phyloP scores from a whole-genome alignment of 2,797 vertebrate genomes.

The Spinus olivaceus region DNA sequence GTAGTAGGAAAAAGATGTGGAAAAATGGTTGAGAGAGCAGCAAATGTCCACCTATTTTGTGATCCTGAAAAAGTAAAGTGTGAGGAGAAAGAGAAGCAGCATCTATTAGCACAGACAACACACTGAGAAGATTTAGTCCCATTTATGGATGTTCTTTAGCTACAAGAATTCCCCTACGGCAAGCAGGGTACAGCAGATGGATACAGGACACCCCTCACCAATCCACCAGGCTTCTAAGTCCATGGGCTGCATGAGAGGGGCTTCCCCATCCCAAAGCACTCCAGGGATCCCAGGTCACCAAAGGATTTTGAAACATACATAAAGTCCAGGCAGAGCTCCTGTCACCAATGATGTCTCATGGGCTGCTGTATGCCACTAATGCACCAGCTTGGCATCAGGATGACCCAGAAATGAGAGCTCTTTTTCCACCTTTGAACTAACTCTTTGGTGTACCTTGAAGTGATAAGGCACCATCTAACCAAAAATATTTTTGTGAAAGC shows the following conservation, averaged over 20 bases:
- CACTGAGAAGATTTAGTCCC: neutral
- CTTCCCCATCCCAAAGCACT: neutral
- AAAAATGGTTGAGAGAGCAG: neutral
- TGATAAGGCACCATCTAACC: neutral
- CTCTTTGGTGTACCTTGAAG: neutral
- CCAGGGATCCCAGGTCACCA: neutral
- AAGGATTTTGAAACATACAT: neutral
- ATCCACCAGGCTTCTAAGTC: too few relatives aligned
- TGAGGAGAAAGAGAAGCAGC: neutral
- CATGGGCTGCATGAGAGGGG: neutral
- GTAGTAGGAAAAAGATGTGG: neutral
- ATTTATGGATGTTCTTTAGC: neutral
- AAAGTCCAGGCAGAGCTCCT: neutral
- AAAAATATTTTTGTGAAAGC: neutral
- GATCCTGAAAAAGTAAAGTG: neutral
- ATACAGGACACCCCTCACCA: rapidly evolving
- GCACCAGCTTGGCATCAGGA: neutral
- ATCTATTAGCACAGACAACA: neutral
- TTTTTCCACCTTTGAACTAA: neutral
- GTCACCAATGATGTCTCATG: neutral
- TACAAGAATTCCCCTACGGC: neutral
- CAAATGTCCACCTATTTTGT: neutral
- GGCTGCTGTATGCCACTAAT: neutral
- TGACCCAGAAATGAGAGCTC: neutral
- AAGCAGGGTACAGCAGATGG: neutral